phyloP scores from a whole-genome alignment of 2,888 invertebrate species.

The Plemyria rubiginata region DNA sequence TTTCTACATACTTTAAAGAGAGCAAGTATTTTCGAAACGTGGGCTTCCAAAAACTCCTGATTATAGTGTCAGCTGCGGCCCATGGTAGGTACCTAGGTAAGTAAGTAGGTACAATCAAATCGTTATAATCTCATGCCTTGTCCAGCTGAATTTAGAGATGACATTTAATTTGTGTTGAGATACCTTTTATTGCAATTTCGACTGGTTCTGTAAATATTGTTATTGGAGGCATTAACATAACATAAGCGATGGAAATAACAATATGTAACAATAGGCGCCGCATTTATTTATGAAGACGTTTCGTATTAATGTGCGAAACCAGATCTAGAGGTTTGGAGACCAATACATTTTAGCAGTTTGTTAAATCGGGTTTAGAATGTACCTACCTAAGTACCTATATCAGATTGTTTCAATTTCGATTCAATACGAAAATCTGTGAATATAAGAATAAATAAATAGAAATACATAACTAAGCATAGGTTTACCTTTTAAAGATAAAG shows the following conservation, averaged over 20 bases:
- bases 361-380: not conserved
- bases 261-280: conserved; percentile 10
- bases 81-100: too few relatives aligned
- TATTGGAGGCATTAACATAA: not conserved
- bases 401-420: too few relatives aligned
- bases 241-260: not conserved
- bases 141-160: conserved; percentile 16
- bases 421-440: too few relatives aligned
- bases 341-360: not conserved
- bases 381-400: too few relatives aligned
- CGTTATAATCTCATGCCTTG: conserved; percentile 21
- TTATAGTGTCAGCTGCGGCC: not conserved
- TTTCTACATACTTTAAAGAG: too few relatives aligned
- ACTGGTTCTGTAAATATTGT: conserved; percentile 18
- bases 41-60: too few relatives aligned
- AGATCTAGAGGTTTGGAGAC: conserved; percentile 10
- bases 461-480: too few relatives aligned
- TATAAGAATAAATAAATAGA: too few relatives aligned
- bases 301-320: conserved; percentile 6
- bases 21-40: not conserved
- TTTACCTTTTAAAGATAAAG: too few relatives aligned
- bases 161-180: conserved; percentile 20
- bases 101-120: too few relatives aligned
- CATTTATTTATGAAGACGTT: conserved; percentile 10
- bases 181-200: conserved; percentile 30